Percentiles rank a stretch among this genome's conserved stretches.
Conservation (phyloP, 2,888 invertebrate genomes). For the Drosophila atripex region DNA sequence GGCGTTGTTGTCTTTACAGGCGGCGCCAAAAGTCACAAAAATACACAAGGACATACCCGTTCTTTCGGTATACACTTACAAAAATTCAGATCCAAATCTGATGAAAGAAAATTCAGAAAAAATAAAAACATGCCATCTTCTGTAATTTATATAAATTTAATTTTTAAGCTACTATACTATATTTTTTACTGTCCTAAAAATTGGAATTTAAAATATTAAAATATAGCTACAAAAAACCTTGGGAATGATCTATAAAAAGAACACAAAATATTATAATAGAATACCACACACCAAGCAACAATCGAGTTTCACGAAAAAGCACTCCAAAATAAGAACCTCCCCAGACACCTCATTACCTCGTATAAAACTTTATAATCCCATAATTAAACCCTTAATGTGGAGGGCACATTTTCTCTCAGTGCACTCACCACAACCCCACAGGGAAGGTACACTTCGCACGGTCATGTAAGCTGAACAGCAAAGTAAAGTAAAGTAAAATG, state of each 20-base stretch:
- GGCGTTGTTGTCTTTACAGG: constrained; percentile 73
- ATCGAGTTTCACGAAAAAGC: no score
- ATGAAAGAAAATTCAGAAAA: neutral
- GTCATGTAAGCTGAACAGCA: constrained; percentile 61
- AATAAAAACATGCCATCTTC: no score
- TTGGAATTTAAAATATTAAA: no score
- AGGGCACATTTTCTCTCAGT: neutral
- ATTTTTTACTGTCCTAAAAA: no score
- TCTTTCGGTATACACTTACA: neutral
- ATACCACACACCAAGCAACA: no score
- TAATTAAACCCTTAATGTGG: neutral
- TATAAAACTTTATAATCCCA: neutral
- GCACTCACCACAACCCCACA: constrained; percentile 7
- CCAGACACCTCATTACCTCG: neutral
- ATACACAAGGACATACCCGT: constrained; percentile 27
- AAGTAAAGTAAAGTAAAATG: constrained; percentile 71
- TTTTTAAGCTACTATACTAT: no score
- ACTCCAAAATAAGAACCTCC: neutral
- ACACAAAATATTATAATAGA: neutral
- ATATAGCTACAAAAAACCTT: no score
- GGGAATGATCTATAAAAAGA: neutral
- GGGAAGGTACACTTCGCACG: constrained; percentile 57
- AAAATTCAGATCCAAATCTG: neutral
- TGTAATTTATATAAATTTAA: no score
- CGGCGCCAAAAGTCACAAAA: constrained; percentile 64